These are phyloP conservation scores for Cactoblastis cactorum DNA, from an alignment of 2,888 invertebrate genomes.

Conservation along the genomic window DNA sequence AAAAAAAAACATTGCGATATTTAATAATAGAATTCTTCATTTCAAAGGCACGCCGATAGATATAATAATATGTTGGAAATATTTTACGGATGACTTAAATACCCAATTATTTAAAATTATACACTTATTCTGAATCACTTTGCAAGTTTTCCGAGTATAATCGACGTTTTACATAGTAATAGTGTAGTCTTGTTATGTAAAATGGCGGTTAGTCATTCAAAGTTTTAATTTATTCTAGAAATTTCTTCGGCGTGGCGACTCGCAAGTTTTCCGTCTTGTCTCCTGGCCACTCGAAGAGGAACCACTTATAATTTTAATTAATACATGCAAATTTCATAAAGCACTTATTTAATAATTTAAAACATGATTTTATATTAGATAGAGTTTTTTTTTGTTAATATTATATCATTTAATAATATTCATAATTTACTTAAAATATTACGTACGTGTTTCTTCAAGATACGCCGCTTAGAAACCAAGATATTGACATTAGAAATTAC, in stretches of 20 bases:
- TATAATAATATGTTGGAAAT: too few relatives aligned
- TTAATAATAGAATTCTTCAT: too few relatives aligned
- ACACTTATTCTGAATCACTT: not conserved
- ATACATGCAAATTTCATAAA: conserved; percentile 1
- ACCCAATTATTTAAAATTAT: too few relatives aligned
- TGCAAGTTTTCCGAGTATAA: conserved; percentile 24
- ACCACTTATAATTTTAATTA: conserved; percentile 10
- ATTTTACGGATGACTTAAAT: too few relatives aligned
- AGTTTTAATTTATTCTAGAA: conserved; percentile 19
- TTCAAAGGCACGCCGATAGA: too few relatives aligned
- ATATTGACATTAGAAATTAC: too few relatives aligned
- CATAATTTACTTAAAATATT: too few relatives aligned
- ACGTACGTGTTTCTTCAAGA: too few relatives aligned
- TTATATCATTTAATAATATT: too few relatives aligned
- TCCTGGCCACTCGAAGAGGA: conserved; percentile 4
- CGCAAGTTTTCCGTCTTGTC: conserved; percentile 19
- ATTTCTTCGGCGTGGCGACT: conserved; percentile 17
- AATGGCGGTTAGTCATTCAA: conserved; percentile 21
- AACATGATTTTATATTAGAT: not conserved
- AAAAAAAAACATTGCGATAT: too few relatives aligned
- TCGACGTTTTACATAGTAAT: conserved; percentile 49
- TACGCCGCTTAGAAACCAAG: too few relatives aligned
- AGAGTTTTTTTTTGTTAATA: not conserved
- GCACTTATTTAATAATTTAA: not conserved
- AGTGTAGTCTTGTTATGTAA: conserved; percentile 41